Percentiles rank a stretch among this genome's conserved stretches.
phyloP scores from a whole-genome alignment of 2,113 vertebrate species.

The Myrmophylax atrothorax region DNA sequence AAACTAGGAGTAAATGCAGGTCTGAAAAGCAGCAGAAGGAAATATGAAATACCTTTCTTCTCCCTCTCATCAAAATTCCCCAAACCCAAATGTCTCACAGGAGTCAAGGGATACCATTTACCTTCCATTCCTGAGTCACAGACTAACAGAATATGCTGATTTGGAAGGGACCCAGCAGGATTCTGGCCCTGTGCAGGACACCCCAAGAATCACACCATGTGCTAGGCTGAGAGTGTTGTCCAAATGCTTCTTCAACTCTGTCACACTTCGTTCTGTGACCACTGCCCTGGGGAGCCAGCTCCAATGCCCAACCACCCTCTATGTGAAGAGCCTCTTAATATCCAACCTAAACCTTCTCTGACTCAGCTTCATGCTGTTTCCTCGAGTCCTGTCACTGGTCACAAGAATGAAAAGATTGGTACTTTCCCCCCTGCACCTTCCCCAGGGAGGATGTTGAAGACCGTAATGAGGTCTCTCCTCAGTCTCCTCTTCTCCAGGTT shows the following conservation, averaged over 20 bases:
- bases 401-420: not conserved
- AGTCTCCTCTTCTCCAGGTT: not conserved
- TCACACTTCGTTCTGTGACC: not conserved
- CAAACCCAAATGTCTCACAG: not conserved
- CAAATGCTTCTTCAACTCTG: not conserved
- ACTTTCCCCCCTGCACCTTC: not conserved
- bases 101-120: not conserved
- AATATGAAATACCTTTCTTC: not conserved
- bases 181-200: no score
- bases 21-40: not conserved
- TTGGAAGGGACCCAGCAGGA: no score
- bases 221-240: not conserved
- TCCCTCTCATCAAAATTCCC: not conserved
- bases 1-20: not conserved
- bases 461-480: not conserved
- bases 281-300: not conserved
- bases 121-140: not conserved
- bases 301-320: not conserved
- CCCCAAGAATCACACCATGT: not conserved
- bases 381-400: fast-evolving
- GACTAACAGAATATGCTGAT: not conserved
- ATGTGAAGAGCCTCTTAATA: not conserved
- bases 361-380: not conserved
- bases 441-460: not conserved
- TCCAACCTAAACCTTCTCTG: not conserved